A percentile compares a stretch with the other conserved stretches of the same genome.
Evolutionary conservation across 2,797 vertebrate species (phyloP).

Genomic region (Falco biarmicus): DNA sequence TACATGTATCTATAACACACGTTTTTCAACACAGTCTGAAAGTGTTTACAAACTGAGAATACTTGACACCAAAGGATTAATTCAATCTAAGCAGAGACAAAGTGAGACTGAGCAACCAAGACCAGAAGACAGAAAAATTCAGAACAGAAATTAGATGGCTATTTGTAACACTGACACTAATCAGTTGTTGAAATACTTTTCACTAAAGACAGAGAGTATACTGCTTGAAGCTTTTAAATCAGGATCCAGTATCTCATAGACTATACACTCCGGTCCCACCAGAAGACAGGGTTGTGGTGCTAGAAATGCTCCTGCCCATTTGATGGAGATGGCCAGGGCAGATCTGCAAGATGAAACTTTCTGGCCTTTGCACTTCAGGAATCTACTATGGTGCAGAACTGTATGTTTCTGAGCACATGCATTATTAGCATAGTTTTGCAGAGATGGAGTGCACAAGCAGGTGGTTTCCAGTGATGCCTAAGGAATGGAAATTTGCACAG

Average conservation of each 20-base stretch:
- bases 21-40: conserved; percentile 9
- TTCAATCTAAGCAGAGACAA: conserved; percentile 9
- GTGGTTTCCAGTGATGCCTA: background rate
- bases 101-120: background rate
- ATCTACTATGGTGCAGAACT: background rate
- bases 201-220: background rate
- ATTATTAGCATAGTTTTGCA: background rate
- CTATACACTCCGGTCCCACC: background rate
- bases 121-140: background rate
- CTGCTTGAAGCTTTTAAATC: background rate
- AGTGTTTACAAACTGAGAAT: conserved; percentile 3
- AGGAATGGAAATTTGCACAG: background rate
- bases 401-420: background rate
- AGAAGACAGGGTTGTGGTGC: background rate
- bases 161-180: conserved; percentile 9
- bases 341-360: background rate
- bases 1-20: background rate
- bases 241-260: background rate
- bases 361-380: background rate
- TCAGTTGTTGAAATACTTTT: conserved; percentile 20
- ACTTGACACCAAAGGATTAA: background rate
- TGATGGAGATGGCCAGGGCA: background rate
- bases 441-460: rapidly evolving
- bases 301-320: background rate
- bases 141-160: background rate